Conservation (phyloP, 1,140 invertebrate species). For the Eumeta japonica region DNA sequence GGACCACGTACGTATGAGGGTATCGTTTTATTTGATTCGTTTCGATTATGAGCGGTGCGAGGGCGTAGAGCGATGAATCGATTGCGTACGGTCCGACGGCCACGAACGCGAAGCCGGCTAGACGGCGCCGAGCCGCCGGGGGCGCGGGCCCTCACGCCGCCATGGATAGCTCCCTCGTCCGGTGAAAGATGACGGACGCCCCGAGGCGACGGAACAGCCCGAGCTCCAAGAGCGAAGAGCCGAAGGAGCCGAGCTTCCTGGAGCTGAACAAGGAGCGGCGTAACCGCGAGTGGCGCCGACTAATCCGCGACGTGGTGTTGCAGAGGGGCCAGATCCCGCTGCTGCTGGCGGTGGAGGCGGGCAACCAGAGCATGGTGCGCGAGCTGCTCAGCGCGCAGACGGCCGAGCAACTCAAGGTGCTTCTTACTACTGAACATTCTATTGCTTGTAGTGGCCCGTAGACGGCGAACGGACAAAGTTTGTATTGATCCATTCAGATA, state of each 20-base stretch:
- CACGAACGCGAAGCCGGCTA: no score
- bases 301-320: conserved; percentile 57
- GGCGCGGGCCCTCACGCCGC: conserved; percentile 28
- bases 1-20: conserved; percentile 43
- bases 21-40: no score
- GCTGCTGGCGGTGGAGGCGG: conserved; percentile 87
- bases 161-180: no score
- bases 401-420: conserved; percentile 72
- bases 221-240: conserved; percentile 23
- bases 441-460: neutral
- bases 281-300: conserved; percentile 56
- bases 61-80: no score
- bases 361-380: conserved; percentile 88
- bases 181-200: no score
- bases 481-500: no score
- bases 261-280: conserved; percentile 58
- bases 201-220: no score
- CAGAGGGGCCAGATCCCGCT: conserved; percentile 92
- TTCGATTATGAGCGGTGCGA: no score
- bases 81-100: no score
- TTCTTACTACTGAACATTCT: neutral
- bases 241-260: conserved; percentile 56
- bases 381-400: conserved; percentile 85
- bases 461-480: no score
- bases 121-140: conserved; percentile 33